These are phyloP conservation scores for Andricus grossulariae DNA, from an alignment of 1,140 invertebrate genomes.

Conservation along the genomic window DNA sequence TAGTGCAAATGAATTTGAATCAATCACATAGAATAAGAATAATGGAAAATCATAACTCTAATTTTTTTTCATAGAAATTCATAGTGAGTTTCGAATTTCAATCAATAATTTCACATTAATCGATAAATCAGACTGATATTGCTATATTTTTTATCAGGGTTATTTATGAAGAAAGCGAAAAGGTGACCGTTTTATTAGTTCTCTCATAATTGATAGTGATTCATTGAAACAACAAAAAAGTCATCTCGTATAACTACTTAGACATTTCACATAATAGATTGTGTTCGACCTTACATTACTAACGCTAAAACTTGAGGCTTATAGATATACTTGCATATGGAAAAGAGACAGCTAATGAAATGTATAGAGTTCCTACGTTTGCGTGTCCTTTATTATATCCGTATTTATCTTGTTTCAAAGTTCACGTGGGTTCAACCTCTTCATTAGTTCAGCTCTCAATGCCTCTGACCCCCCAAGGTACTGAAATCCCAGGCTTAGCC, in stretches of 20 bases:
- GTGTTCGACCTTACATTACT: no score
- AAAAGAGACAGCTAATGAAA: background rate
- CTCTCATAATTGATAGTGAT: background rate
- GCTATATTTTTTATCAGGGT: no score
- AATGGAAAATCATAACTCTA: no score
- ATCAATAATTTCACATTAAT: no score
- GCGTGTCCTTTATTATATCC: constrained; percentile 33
- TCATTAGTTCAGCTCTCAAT: constrained; percentile 31
- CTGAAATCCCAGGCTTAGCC: background rate
- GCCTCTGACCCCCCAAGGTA: background rate
- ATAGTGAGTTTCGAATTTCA: no score
- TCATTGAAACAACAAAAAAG: background rate
- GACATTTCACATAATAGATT: no score
- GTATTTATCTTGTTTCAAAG: constrained; percentile 36
- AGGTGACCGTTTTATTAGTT: background rate
- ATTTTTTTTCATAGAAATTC: no score
- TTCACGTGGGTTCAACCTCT: constrained; percentile 34
- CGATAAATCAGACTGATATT: no score
- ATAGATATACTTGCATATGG: background rate
- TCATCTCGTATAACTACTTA: background rate
- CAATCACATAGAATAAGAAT: no score
- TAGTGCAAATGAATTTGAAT: no score
- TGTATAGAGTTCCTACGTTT: background rate
- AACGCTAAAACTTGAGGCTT: background rate
- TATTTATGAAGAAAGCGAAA: background rate